Evolutionary conservation across 2,797 vertebrate species (phyloP), one percentile per base, ranked within the genome.

Genomic region (Molossus alvarezi): DNA sequence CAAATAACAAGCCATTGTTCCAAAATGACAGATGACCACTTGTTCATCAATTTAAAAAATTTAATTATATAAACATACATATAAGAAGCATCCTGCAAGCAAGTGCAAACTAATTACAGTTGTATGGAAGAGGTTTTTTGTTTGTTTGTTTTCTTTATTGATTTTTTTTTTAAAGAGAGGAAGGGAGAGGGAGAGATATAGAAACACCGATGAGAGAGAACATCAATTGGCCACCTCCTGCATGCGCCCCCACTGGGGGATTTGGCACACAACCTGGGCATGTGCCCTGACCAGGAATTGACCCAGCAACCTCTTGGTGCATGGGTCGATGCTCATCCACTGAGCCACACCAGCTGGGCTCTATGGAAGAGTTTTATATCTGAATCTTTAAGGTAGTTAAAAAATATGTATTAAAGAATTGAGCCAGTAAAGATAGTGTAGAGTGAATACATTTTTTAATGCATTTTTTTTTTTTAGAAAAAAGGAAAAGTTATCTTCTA

Each of bases 71-170:
- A 95, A 90, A 86, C 7, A 92, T 10, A 67, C 23, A 57, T n/a
- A 18, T 21, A 57, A 90, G 23, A 51, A 88, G 23, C 41, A 80
- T 71, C 29, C 29, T 88, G n/a, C 18, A 95, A 92, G 58, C 29
- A 90, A 95, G 53, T 53, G 5, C 3, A 86, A 95, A 83, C 53
- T 92, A 90, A 76, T 79, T 94, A 45, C 11, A 60, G 51, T 82
- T 82, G 55, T 80, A n/a, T n/a, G 33, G 33, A 33, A 33, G 33
- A 33, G 33, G 33, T 33, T 33, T 33, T 33, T 33, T 33, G 33
- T 33, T 33, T 33, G 33, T 33, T 33, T 33, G 33, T 33, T 33
- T 33, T 33, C 33, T 33, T 33, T 33, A 33, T 33, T 33, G 33
- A 33, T 33, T 33, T 33, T 33, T 33, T 33, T 33, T 33, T 33